Evolutionary conservation across 1,140 invertebrate genomes (phyloP).

Genomic region (Triops cancriformis): DNA sequence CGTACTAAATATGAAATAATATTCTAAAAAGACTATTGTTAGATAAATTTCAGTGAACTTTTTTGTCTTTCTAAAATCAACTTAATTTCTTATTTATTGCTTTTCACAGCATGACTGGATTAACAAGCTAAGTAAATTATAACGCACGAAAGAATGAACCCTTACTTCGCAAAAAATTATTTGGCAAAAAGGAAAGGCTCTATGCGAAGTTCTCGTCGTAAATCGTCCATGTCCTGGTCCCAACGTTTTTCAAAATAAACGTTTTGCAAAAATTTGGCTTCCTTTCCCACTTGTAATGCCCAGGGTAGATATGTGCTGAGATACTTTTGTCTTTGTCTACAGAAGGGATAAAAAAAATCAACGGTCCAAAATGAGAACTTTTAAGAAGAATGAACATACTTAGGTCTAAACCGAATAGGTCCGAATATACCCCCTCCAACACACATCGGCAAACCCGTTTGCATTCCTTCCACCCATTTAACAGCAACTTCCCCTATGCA

Average conservation of each 20-base stretch:
- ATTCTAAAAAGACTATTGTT: too few relatives aligned
- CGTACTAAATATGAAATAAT: too few relatives aligned
- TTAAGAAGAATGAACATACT: slow-evolving; percentile 44
- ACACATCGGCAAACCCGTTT: slow-evolving; percentile 84
- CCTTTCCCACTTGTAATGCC: slow-evolving; percentile 70
- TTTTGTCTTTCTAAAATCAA: too few relatives aligned
- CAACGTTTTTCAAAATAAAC: slow-evolving; percentile 91
- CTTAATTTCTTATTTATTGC: too few relatives aligned
- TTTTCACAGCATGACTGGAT: too few relatives aligned
- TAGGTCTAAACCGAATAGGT: slow-evolving; percentile 65
- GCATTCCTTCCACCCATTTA: slow-evolving; percentile 95
- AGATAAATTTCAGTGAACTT: too few relatives aligned
- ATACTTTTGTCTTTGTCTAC: slow-evolving; percentile 70
- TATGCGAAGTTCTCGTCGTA: slow-evolving; percentile 44
- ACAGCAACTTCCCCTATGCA: slow-evolving; percentile 71
- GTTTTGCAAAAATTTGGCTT: slow-evolving; percentile 65
- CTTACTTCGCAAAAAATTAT: not conserved
- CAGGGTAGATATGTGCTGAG: slow-evolving; percentile 71
- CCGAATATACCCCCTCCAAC: slow-evolving; percentile 77
- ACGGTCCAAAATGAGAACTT: not conserved
- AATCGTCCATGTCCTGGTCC: slow-evolving; percentile 74
- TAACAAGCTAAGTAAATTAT: too few relatives aligned
- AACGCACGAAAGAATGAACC: not conserved
- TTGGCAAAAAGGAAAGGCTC: slow-evolving; percentile 14
- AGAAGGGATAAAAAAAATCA: slow-evolving; percentile 35